Base-by-base conservation (phyloP, 2,113 vertebrate species). In the Centropus bengalensis region DNA sequence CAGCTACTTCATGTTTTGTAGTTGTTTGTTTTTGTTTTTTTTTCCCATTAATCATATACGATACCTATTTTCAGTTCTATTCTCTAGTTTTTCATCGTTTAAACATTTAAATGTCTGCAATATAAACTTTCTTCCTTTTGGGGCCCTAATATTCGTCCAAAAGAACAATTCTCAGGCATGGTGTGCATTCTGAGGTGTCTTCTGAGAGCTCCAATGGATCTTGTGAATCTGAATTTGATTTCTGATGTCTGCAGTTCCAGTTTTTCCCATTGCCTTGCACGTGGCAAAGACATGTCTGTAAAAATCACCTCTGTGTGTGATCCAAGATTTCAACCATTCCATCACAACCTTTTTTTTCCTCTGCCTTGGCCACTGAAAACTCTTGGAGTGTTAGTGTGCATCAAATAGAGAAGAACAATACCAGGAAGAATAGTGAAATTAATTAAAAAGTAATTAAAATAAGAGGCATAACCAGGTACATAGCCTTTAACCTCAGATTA, bases 41-140 rank as follows among this genome's bases (percentile, higher is more conserved):
- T 1, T 9, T 77, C 38, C 32, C 69, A 79, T 96, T 92, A 94
- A 91, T 91, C 83, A 76, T 76, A 21, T 47, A 32, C 17, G 62
- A 14, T 88, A 91, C 84, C 92, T 94, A 10, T 49, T 94, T 91
- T 68, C 80, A 86, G 12, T 83, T 88, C 70, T 81, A 71, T 88
- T 90, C 56, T 84, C 42, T 26, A 4, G 74, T 91, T 89, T 89
- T 79, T 47, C 55, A 54, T 94, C n/a, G 33, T 64, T 94, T 92
- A 54, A 73, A 14, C 70, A 58, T 88, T 78, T 86, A 58, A 44
- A 63, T 42, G 36, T 51, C 69, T 79, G 73, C 64, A 58, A 82
- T 54, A 75, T 84, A 87, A 96, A 91, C 81, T 92, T 9, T 67
- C 60, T 54, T 5, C 21, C 18, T 92, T 2, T 32, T 44, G 91